These are phyloP conservation scores for Cistogaster globosa DNA, from an alignment of 2,888 invertebrate species.

Conservation along the genomic window DNA sequence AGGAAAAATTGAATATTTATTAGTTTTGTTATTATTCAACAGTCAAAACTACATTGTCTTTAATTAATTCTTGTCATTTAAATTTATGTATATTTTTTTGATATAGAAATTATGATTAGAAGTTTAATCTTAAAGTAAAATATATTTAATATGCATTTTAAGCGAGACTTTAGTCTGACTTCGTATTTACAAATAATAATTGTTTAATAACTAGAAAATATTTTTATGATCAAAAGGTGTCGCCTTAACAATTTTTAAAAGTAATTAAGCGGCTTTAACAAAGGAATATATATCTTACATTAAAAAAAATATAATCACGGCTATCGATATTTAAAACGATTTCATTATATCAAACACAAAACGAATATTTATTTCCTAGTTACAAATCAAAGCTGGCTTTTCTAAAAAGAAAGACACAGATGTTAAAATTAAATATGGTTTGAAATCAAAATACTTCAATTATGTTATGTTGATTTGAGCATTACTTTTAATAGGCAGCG, in stretches of 20 bases:
- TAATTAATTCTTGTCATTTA: constrained; percentile 29
- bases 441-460: too few species aligned
- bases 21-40: constrained; percentile 3
- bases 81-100: not conserved
- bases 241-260: constrained; percentile 47
- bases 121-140: constrained; percentile 18
- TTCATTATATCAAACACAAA: too few species aligned
- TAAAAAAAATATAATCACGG: not conserved
- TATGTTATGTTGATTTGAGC: too few species aligned
- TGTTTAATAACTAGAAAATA: not conserved
- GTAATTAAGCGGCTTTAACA: constrained; percentile 51
- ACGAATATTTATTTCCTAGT: too few species aligned
- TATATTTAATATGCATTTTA: constrained; percentile 3
- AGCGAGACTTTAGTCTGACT: too few species aligned
- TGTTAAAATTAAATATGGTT: too few species aligned
- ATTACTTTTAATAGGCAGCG: too few species aligned
- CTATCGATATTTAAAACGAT: too few species aligned
- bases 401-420: too few species aligned
- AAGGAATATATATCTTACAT: constrained; percentile 27
- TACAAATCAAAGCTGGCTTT: too few species aligned
- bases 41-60: constrained; percentile 10
- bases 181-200: not conserved
- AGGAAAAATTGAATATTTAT: constrained; percentile 5
- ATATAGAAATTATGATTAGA: constrained; percentile 39
- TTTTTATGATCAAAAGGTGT: constrained; percentile 44